These are phyloP conservation scores for Helostoma temminkii DNA, from an alignment of 2,797 vertebrate species.

Conservation along the genomic window DNA sequence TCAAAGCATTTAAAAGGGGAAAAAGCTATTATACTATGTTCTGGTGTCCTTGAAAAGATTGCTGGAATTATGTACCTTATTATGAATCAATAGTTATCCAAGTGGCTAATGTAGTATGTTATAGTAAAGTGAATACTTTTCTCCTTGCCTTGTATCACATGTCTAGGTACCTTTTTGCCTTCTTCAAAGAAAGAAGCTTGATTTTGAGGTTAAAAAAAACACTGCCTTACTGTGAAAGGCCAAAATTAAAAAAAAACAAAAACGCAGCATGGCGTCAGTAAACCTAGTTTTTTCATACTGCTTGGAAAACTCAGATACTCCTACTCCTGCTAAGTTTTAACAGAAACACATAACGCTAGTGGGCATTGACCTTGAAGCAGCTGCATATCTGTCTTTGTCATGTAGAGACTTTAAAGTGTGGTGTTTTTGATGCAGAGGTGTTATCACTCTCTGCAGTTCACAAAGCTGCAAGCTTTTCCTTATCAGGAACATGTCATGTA, in stretches of 20 bases:
- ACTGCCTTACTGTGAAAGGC: conserved; percentile 18
- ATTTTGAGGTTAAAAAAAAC: background rate
- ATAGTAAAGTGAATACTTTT: background rate
- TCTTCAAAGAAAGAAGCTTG: background rate
- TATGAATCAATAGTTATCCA: background rate
- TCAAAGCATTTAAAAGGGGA: too few species aligned
- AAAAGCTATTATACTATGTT: background rate
- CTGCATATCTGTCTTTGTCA: background rate
- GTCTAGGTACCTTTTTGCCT: background rate
- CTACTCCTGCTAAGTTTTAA: background rate
- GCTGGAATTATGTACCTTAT: background rate
- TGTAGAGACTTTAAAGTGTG: background rate
- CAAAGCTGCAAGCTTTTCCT: conserved; percentile 14
- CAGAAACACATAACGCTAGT: background rate
- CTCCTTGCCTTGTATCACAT: background rate
- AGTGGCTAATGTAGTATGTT: background rate
- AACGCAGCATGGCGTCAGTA: background rate
- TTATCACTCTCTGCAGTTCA: background rate
- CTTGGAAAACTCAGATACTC: conserved; percentile 4
- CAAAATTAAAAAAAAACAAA: conserved; percentile 3
- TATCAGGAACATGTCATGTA: background rate
- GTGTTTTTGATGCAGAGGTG: background rate
- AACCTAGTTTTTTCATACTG: background rate
- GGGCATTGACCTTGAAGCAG: conserved; percentile 5
- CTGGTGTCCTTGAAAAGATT: background rate